phyloP scores from a whole-genome alignment of 92 coral and sea anemone genomes.

The Parazoanthus atlanticus region DNA sequence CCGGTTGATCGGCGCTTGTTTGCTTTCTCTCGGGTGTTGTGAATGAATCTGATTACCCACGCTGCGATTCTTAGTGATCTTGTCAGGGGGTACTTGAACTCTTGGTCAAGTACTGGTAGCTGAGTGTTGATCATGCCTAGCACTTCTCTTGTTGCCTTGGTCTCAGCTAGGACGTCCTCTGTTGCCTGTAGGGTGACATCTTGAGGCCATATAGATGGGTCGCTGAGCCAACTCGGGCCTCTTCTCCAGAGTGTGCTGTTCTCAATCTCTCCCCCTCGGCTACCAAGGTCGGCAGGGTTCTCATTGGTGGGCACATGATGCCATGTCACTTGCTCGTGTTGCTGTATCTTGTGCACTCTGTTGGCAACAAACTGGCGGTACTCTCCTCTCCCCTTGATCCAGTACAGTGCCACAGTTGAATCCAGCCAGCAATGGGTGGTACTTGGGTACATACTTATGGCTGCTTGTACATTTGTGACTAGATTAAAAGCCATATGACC shows the following conservation, averaged over 20 bases:
- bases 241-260: conserved; percentile 46
- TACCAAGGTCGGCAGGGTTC: conserved; percentile 35
- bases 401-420: conserved; percentile 50
- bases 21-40: neutral
- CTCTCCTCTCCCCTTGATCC: conserved; percentile 60
- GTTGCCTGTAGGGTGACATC: conserved; percentile 11
- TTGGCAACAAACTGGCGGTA: conserved; percentile 43
- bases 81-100: conserved; percentile 14
- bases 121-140: neutral
- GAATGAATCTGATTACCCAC: conserved; percentile 11
- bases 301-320: conserved; percentile 56
- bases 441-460: conserved; percentile 34
- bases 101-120: conserved; percentile 3
- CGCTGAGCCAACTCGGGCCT: conserved; percentile 53
- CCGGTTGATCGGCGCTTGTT: neutral
- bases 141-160: conserved; percentile 14
- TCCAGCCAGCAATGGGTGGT: conserved; percentile 44
- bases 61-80: conserved; percentile 17
- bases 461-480: conserved; percentile 51
- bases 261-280: conserved; percentile 46
- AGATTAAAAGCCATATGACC: conserved; percentile 61
- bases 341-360: conserved; percentile 60
- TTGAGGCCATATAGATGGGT: conserved; percentile 29
- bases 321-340: conserved; percentile 55
- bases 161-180: conserved; percentile 17